Conservation (phyloP, 2,113 vertebrate genomes). For the Bubo scandiacus region DNA sequence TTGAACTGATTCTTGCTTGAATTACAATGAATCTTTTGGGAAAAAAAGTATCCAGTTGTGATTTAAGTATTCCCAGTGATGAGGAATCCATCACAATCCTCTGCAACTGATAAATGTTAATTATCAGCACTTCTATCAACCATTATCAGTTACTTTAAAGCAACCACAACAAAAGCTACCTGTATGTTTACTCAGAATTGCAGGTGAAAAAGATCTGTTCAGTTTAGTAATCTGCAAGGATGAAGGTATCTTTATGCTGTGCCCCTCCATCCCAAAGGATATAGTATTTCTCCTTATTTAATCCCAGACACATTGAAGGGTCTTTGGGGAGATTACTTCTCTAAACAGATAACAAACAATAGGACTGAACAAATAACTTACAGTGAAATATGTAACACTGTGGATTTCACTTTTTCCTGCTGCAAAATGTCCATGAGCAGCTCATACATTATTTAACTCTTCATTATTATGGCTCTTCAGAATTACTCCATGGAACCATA, state of each 20-base stretch:
- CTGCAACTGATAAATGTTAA: background rate
- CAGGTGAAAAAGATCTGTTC: background rate
- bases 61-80: background rate
- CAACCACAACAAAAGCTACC: background rate
- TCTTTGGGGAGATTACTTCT: background rate
- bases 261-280: background rate
- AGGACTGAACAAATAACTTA: background rate
- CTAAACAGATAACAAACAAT: background rate
- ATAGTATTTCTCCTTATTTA: background rate
- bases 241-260: background rate
- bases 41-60: background rate
- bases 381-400: background rate
- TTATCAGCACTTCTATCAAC: background rate
- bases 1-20: background rate
- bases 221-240: background rate
- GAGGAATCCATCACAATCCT: background rate
- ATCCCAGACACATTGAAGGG: background rate
- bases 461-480: background rate
- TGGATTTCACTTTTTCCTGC: background rate
- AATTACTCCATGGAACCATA: background rate
- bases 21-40: background rate
- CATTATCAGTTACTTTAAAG: background rate
- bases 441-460: conserved; percentile 21
- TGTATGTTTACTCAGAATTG: background rate
- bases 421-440: background rate